Base-by-base conservation (phyloP, 1,140 invertebrate genomes). In the Psilanteris sp. region DNA sequence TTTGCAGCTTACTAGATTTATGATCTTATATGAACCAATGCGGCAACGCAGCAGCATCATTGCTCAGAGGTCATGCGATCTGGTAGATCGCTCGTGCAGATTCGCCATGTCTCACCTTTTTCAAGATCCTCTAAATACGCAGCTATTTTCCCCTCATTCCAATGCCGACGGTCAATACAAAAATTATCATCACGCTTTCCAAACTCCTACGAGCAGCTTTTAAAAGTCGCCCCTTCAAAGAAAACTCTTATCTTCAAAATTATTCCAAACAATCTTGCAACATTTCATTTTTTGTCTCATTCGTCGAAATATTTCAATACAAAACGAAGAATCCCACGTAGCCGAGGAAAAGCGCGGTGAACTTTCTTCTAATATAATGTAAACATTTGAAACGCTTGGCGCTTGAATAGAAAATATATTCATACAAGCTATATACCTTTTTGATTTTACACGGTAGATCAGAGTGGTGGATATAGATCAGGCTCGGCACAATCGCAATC, bases 1-100 rank as follows among this genome's bases (percentile, higher is more conserved):
- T 55, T 67, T 70, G 50, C 57, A 59, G 52, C 32, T 44, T 44
- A 62, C 70, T 80, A 85, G 83, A 85, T 85, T 85, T 85, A 85
- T 79, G 83, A 78, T 79, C 78, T 59, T 54, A 29, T 44, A 73
- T 37, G 39, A 36, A 39, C 50, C 64, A 54, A 73, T 81, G 32
- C 52, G 24, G 59, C 52, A 50, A 61, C 54, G 26, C 71, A 22
- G 61, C 70, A 66, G 70, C 71, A 32, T 59, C 61, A 66, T 52
- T 54, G 70, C 68, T 70, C 52, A 52, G 39, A 67, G 71, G 66
- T 67, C 73, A 57, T 73, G 77, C 78, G 77, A 79, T 81, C 74
- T 67, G 22, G 29, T 18, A 39, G 66, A 57, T 77, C 64, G 48
- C 44, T 62, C 70, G 32, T 41, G 11, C 68, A 36, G 77, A 79